phyloP scores from a whole-genome alignment of 1,140 invertebrate species.

The Bombyx mandarina region DNA sequence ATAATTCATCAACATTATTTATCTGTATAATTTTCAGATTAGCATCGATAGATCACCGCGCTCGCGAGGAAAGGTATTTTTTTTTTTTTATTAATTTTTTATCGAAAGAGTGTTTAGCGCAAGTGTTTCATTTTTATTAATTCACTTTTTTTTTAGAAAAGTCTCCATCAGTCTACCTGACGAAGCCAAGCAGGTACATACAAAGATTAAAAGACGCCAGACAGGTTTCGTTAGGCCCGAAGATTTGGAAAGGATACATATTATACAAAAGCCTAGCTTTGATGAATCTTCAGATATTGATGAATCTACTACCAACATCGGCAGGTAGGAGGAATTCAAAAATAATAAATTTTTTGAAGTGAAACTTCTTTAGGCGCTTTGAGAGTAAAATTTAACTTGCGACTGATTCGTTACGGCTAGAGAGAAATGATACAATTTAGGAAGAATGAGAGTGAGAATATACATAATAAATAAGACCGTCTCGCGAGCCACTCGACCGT shows the following conservation, averaged over 20 bases:
- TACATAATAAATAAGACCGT: no score
- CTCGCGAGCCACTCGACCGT: no score
- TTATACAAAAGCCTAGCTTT: not conserved
- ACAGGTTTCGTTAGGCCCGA: constrained; percentile 40
- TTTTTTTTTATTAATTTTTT: not conserved
- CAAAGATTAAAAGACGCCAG: constrained; percentile 37
- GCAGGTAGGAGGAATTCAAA: not conserved
- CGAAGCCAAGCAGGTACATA: constrained; percentile 14
- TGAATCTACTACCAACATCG: no score
- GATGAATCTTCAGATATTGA: no score
- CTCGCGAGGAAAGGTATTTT: constrained; percentile 1
- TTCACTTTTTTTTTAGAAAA: constrained; percentile 36
- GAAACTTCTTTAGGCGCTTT: no score
- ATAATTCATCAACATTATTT: constrained; percentile 4
- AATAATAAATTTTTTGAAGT: not conserved
- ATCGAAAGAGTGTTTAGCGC: not conserved
- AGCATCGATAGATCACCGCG: constrained; percentile 2
- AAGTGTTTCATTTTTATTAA: constrained; percentile 11
- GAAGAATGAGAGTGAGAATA: no score
- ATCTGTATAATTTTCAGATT: constrained; percentile 24
- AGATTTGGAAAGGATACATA: constrained; percentile 28
- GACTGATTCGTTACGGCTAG: no score
- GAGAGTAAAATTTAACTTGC: no score
- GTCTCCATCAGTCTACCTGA: constrained; percentile 34
- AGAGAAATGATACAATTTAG: no score